A percentile compares a stretch with the other conserved stretches of the same genome.
These are phyloP conservation scores for Pogona vitticeps DNA, from an alignment of 2,113 vertebrate species.

Conservation along the genomic window DNA sequence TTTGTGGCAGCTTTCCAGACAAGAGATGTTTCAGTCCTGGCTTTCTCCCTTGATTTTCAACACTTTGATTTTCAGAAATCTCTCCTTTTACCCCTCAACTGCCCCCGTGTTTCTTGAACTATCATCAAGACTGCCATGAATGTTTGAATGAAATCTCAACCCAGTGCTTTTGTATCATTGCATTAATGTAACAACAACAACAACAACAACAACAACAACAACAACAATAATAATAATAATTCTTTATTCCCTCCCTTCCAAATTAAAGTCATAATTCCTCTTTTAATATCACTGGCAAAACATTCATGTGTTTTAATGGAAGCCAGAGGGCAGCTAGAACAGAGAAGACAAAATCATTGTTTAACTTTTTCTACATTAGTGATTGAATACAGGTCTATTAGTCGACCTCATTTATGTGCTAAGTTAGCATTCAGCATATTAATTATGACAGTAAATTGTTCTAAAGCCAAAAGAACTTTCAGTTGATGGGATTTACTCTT, in stretches of 20 bases:
- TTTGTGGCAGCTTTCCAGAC: slow-evolving; percentile 15
- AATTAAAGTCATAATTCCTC: background rate
- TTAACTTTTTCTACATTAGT: background rate
- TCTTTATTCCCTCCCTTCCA: background rate
- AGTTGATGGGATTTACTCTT: background rate
- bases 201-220: background rate
- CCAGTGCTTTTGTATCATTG: background rate
- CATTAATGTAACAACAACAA: background rate
- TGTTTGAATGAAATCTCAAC: background rate
- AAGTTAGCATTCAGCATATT: slow-evolving; percentile 1
- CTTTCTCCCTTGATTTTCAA: slow-evolving; percentile 7
- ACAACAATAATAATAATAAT: background rate
- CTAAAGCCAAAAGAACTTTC: background rate
- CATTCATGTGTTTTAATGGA: background rate
- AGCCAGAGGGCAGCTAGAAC: background rate
- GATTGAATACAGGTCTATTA: background rate
- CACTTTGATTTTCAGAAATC: slow-evolving; percentile 8
- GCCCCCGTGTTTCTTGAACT: background rate
- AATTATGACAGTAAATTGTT: slow-evolving; percentile 18
- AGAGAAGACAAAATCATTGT: background rate
- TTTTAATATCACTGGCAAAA: background rate
- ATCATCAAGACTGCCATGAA: background rate
- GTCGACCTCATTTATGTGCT: background rate
- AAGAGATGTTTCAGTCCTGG: background rate
- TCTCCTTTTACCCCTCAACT: background rate